These are phyloP conservation scores for Empidonax traillii DNA, from an alignment of 2,113 vertebrate species.

Conservation along the genomic window DNA sequence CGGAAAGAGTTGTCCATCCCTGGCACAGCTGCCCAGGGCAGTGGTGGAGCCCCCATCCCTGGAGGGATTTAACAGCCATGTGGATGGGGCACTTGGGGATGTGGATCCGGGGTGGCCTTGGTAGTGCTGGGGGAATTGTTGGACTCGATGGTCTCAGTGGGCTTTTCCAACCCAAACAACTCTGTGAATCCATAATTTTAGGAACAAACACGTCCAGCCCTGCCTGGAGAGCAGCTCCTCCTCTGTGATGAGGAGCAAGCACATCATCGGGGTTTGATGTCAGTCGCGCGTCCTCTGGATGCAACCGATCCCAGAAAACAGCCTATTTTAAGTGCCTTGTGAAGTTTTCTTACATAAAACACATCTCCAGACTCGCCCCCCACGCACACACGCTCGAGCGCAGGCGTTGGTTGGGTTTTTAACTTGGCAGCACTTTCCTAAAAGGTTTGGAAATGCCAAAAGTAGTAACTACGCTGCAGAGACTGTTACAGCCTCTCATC, in stretches of 20 bases:
- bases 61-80: not conserved
- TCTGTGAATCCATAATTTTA: not conserved
- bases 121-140: not conserved
- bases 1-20: not conserved
- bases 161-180: not conserved
- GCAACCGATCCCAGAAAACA: not conserved
- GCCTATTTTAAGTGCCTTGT: not conserved
- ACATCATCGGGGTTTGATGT: not conserved
- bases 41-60: not conserved
- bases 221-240: not conserved
- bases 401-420: not conserved
- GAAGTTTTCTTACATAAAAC: not conserved
- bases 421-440: not conserved
- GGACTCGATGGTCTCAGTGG: not conserved
- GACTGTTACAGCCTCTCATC: not conserved
- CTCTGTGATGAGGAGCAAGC: fast-evolving
- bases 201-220: not conserved
- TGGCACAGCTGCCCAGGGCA: not conserved
- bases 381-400: not conserved
- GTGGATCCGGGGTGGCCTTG: fast-evolving
- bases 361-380: not conserved
- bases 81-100: not conserved
- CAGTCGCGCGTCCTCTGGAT: not conserved
- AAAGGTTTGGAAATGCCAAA: not conserved
- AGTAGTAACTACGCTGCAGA: not conserved